These are phyloP conservation scores for Sprattus sprattus DNA, from an alignment of 2,113 vertebrate species.

Conservation along the genomic window DNA sequence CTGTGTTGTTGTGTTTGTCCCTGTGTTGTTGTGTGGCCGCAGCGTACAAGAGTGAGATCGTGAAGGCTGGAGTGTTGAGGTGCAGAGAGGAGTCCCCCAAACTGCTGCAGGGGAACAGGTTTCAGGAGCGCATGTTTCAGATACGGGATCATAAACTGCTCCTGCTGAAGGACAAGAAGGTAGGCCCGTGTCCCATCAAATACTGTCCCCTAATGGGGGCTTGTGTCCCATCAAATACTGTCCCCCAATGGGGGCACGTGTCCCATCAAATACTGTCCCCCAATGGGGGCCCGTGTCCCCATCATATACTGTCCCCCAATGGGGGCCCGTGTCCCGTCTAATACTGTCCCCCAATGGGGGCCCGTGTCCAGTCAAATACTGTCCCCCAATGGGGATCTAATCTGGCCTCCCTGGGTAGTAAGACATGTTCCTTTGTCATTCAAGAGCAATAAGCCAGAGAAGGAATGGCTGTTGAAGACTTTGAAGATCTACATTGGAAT, in stretches of 20 bases:
- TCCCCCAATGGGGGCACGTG: background rate
- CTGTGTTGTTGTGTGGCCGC: constrained; percentile 9
- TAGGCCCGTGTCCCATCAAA: constrained; percentile 46
- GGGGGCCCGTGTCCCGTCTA: background rate
- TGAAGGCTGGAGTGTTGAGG: constrained; percentile 83
- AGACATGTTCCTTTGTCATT: constrained; percentile 10
- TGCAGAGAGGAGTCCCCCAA: constrained; percentile 90
- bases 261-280: background rate
- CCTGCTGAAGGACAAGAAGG: constrained; percentile 94
- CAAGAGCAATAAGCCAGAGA: constrained; percentile 88
- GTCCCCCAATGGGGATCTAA: background rate
- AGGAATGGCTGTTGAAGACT: constrained; percentile 86
- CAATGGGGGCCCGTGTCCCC: background rate
- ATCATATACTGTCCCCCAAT: background rate
- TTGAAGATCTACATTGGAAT: constrained; percentile 95
- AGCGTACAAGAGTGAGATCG: constrained; percentile 84
- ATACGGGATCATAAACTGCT: constrained; percentile 82
- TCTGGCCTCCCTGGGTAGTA: background rate
- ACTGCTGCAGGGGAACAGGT: constrained; percentile 85
- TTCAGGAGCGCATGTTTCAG: constrained; percentile 92
- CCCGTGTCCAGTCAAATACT: background rate
- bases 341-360: background rate
- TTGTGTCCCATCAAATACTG: background rate
- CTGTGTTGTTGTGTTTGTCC: background rate
- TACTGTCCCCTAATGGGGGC: background rate